Evolutionary conservation across 92 coral and sea anemone genomes (phyloP).

Genomic region (Metridium senile): DNA sequence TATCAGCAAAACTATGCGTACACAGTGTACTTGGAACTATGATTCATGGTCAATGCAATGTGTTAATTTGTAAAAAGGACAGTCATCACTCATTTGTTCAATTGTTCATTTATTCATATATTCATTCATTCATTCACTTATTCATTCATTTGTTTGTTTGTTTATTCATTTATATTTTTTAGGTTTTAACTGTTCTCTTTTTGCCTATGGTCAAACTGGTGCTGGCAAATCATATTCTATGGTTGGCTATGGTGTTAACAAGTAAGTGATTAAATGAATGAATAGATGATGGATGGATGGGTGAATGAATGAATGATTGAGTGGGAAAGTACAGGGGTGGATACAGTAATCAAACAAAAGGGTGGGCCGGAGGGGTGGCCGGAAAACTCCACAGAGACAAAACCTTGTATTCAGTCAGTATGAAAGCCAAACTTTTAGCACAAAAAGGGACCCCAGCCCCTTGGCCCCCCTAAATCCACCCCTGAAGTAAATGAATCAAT

Average conservation of each 20-base stretch:
- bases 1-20: no score
- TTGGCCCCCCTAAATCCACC: no score
- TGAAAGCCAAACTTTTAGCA: no score
- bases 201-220: slow-evolving; percentile 99
- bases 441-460: no score
- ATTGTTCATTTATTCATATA: neutral
- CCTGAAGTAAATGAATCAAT: no score
- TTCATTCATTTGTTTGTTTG: neutral
- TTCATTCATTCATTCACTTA: neutral
- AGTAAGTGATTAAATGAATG: slow-evolving; percentile 56
- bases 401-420: no score
- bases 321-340: neutral
- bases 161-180: slow-evolving; percentile 1
- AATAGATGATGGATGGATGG: neutral
- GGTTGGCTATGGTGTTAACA: slow-evolving; percentile 98
- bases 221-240: slow-evolving; percentile 98
- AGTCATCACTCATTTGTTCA: neutral
- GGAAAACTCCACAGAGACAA: no score
- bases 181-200: slow-evolving; percentile 97
- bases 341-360: neutral
- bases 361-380: no score
- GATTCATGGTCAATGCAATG: no score
- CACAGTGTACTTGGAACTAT: no score
- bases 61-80: no score
- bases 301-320: neutral